These are phyloP conservation scores for Heteractis magnifica DNA, from an alignment of 92 coral and sea anemone species.

Conservation along the genomic window DNA sequence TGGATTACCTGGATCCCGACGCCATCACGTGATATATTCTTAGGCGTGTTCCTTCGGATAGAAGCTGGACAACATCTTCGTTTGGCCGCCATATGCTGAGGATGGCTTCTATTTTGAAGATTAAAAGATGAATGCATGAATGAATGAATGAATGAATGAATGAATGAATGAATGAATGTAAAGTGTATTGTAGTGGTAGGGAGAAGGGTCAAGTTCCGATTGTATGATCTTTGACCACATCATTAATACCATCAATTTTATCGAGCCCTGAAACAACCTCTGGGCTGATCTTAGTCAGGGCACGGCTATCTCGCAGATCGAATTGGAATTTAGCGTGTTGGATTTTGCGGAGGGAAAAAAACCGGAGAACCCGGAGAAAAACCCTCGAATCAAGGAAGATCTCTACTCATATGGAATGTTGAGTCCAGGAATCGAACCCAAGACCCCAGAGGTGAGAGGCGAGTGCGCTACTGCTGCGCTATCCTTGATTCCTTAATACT, in stretches of 20 bases:
- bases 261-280: too few species aligned
- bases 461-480: too few species aligned
- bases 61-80: conserved; percentile 71
- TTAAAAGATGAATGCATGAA: neutral
- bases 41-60: conserved; percentile 81
- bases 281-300: too few species aligned
- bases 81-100: conserved; percentile 93
- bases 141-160: neutral
- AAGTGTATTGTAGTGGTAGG: neutral
- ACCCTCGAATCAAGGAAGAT: too few species aligned
- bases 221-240: too few species aligned
- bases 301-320: too few species aligned
- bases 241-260: neutral
- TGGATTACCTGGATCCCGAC: conserved; percentile 69
- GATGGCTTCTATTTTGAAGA: conserved; percentile 53
- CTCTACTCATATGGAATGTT: too few species aligned
- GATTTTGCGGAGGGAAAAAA: too few species aligned
- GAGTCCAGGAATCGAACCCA: too few species aligned
- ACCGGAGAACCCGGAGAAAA: too few species aligned
- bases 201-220: neutral
- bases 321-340: too few species aligned
- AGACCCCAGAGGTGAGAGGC: too few species aligned
- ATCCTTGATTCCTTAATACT: neutral
- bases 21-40: conserved; percentile 82
- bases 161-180: neutral